These are phyloP conservation scores for Akabosia matsudoensis DNA, from an alignment of 1,140 invertebrate genomes.

Conservation along the genomic window DNA sequence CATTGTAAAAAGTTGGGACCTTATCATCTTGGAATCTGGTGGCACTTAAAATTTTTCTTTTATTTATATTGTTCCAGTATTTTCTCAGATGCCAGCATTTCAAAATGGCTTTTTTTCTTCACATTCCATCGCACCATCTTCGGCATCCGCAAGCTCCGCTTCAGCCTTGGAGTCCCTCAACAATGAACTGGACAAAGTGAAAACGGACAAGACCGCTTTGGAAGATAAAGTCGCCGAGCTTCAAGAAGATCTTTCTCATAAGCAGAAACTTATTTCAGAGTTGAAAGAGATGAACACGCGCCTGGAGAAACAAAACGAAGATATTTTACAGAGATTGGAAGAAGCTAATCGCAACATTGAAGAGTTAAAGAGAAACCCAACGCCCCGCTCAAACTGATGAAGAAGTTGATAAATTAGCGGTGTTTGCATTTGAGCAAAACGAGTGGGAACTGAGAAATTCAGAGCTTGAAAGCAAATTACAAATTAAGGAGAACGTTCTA, in stretches of 20 bases:
- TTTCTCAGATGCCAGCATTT: slow-evolving; percentile 20
- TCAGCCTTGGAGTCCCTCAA: not conserved
- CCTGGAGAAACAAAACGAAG: slow-evolving; percentile 1
- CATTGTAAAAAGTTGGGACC: not conserved
- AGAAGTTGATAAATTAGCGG: slow-evolving; percentile 26
- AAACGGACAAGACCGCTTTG: slow-evolving; percentile 22
- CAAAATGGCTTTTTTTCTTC: slow-evolving; percentile 18
- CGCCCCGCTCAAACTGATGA: not conserved
- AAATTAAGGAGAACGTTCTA: not conserved
- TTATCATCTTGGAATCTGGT: not conserved
- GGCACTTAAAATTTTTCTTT: not conserved
- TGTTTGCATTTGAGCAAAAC: slow-evolving; percentile 27
- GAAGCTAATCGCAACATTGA: slow-evolving; percentile 17
- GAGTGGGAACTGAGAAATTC: slow-evolving; percentile 20
- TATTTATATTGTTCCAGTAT: slow-evolving; percentile 9
- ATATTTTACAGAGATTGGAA: slow-evolving; percentile 5
- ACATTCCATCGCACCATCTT: slow-evolving; percentile 28
- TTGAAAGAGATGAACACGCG: slow-evolving; percentile 24
- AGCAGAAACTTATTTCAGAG: slow-evolving; percentile 25
- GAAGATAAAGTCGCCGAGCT: slow-evolving; percentile 23
- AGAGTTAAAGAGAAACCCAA: not conserved
- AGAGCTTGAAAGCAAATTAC: slow-evolving; percentile 15
- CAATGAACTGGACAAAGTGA: slow-evolving; percentile 20
- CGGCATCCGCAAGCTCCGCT: not conserved
- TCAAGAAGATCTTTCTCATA: slow-evolving; percentile 2